Conservation (phyloP, 2,888 invertebrate genomes). For the Eugnorisma glareosa region DNA sequence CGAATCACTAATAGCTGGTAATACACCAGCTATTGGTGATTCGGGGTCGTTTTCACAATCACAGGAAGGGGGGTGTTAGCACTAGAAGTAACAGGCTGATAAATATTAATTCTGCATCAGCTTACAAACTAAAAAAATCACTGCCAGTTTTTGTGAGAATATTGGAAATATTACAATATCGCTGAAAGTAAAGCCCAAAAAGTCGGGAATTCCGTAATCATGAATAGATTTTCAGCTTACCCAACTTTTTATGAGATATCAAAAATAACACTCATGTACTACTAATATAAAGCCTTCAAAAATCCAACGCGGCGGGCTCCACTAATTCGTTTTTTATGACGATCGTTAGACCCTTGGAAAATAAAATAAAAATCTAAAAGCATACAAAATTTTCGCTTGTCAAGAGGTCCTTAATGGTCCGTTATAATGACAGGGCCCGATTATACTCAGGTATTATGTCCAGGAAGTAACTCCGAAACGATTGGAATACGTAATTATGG, state of each 20-base stretch:
- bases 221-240: conserved; percentile 52
- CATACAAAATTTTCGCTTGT: conserved; percentile 76
- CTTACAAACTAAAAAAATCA: neutral
- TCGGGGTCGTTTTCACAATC: neutral
- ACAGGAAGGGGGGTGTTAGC: neutral
- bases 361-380: conserved; percentile 74
- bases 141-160: conserved; percentile 6
- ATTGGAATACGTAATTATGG: conserved; percentile 46
- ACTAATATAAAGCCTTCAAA: conserved; percentile 71
- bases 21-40: neutral
- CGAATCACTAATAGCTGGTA: too few relatives aligned
- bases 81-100: neutral
- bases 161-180: conserved; percentile 9
- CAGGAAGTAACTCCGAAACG: conserved; percentile 53
- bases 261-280: conserved; percentile 70
- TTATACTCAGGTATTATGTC: conserved; percentile 66
- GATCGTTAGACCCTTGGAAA: conserved; percentile 78
- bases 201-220: conserved; percentile 33
- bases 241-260: conserved; percentile 60
- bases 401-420: conserved; percentile 68
- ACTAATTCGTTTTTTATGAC: conserved; percentile 86
- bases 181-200: neutral
- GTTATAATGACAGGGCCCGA: conserved; percentile 63
- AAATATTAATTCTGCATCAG: neutral
- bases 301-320: conserved; percentile 69